Base-by-base conservation (phyloP, 2,113 vertebrate species). In the Halichoeres trimaculatus region DNA sequence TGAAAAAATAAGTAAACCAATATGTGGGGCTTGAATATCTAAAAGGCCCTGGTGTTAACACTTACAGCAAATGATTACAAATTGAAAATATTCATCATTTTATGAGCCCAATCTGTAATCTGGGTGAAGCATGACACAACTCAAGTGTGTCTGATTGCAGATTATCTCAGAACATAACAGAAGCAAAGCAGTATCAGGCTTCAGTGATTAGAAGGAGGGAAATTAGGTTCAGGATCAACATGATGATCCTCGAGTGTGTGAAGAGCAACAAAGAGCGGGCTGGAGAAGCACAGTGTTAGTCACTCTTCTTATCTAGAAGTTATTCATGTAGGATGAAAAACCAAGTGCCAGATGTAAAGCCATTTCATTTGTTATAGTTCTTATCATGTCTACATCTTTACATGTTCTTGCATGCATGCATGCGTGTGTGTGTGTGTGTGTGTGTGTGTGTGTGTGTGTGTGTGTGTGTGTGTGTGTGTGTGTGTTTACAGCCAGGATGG, bases 151-250 rank as follows among this genome's bases (percentile, higher is more conserved):
- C 56, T 71, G 54, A 66, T 35, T 23, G 45, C 5, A 11, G 10
- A 74, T 74, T 70, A 80, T 70, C 60, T 45, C 16, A 48, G 43
- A 72, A 45, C 41, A 78, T 69, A 75, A 83, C 45, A n/a, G 9
- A 19, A 9, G 19, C 9, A 17, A 48, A 17, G 8, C 45, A 48
- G 45, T 48, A n/a, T 48, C 19, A 48, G 19, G 45, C 45, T 20
- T n/a, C n/a, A 48, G n/a, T 80, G 65, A 65, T 74, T 51, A 65
- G 61, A 50, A 20, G 41, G 50, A 65, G n/a, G 10, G 5, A 78
- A 76, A 74, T 22, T 61, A 41, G 34, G 53, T 70, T 69, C 19
- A 48, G 22, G 53, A 60, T 62, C 48, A 70, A 61, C 53, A 54
- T 65, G 63, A 74, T 65, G 70, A 71, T 64, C 54, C 13, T 58